Evolutionary conservation across 1,140 invertebrate species (phyloP), one percentile per base, ranked within the genome.

Genomic region (Wiebesia pumilae): DNA sequence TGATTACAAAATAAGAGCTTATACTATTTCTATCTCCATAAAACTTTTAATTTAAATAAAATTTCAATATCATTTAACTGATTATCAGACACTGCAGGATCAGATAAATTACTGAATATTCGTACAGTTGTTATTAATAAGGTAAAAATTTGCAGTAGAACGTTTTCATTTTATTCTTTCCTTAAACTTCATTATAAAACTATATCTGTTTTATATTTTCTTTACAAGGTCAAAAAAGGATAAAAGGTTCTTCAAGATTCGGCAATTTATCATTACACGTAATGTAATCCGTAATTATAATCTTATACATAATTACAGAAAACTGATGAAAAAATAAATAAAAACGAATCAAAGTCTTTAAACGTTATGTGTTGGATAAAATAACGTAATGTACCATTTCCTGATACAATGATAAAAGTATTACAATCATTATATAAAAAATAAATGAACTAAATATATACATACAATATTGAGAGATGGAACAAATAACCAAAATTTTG

Each of bases 121-220:
- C 92, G 90, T 87, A 90, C 91, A 43, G 54, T 89, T 80, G 83
- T 91, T 84, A 91, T 91, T 91, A 90, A 88, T 81, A 89, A 91
- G 88, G 88, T 93, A 93, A 88, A 93, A 91, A 94, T 94, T 94
- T 94, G 93, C 93, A 94, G 93, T 94, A 94, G 93, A 94, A 94
- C 93, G 88, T 90, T 90, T 90, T 90, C 81, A 69, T 88, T 90
- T 84, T 88, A 88, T 79, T 71, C 43, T 75, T 82, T 85, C 54
- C 35, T 78, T 43, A 84, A 81, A 43, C 6, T 83, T 80, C 30
- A 85, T 54, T 58, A 43, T 78, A 38, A 12, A 81, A 54, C 40
- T 58, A 62, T 62, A 65, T 62, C 1, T 78, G 27, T 30, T 78
- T 9, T 38, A 35, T 78, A 35, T 54, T 38, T 14, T 79, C 4